phyloP scores from a whole-genome alignment of 2,888 invertebrate species.

The Drosophila ustulata region DNA sequence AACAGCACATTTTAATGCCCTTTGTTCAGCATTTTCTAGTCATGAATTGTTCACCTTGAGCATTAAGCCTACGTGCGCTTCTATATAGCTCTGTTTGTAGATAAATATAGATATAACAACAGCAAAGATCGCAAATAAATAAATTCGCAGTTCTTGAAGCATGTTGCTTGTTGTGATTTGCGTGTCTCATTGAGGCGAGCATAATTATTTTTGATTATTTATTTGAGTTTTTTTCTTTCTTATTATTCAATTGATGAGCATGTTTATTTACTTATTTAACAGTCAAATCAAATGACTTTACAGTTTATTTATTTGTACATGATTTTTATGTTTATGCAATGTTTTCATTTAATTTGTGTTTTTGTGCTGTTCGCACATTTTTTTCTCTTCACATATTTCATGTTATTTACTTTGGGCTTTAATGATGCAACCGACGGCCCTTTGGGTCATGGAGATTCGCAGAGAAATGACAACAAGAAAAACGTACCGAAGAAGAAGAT shows the following conservation, averaged over 20 bases:
- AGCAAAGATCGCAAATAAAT: neutral
- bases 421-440: conserved; percentile 44
- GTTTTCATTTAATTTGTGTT: conserved; percentile 13
- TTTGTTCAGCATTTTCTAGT: neutral
- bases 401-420: conserved; percentile 9
- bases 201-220: conserved; percentile 47
- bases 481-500: neutral
- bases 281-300: conserved; percentile 40
- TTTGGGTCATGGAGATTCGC: conserved; percentile 54
- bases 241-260: conserved; percentile 10
- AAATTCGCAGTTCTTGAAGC: neutral
- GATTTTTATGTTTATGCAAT: conserved; percentile 23
- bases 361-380: neutral
- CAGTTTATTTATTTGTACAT: conserved; percentile 39
- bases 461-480: conserved; percentile 3
- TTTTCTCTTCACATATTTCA: neutral
- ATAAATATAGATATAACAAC: too few species aligned
- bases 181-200: conserved; percentile 3
- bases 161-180: conserved; percentile 15
- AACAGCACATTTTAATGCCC: neutral
- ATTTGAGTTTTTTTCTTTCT: neutral
- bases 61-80: neutral
- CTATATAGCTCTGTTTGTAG: neutral
- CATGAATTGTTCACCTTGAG: conserved; percentile 2
- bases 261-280: conserved; percentile 22